Base-by-base conservation (phyloP, 1,140 invertebrate genomes). In the Heterodera carotae region DNA sequence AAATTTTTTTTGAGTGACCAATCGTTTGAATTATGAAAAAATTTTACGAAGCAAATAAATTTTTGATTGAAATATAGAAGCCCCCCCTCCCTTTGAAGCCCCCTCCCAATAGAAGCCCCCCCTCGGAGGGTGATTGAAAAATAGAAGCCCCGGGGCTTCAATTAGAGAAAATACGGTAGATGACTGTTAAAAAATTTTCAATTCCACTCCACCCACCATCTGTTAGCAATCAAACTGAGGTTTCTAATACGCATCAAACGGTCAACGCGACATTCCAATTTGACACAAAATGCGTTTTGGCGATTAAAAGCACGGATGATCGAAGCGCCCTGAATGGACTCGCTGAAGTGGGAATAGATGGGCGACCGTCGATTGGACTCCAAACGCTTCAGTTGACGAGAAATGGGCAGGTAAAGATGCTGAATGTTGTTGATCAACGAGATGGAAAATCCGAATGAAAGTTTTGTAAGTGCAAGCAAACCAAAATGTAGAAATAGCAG, bases 221-320 rank as follows among this genome's bases (percentile, higher is more conserved):
- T 22, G 39, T 77, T 77, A 6, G 74, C 43, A 15, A 78, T 12
- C 39, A 79, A 12, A 43, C 39, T 69, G 31, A 59, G 67, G 31
- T 53, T 79, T 31, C 68, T 77, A 1, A 79, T 69, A 25, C 76
- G 79, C n/a, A 79, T 29, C 39, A 81, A 90, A 39, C 88, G 77
- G 81, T 92, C 91, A 2, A 92, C 62, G 53, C 73, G 66, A 27
- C 34, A 43, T 76, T 90, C 86, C 15, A 88, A 89, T 72, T 89
- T 84, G 10, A 78, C 62, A n/a, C 89, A 89, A 80, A 92, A 92
- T 64, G 88, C 82, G 2, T 89, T 81, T 43, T 87, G 77, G 33
- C 87, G 85, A 62, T 83, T 76, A 80, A 89, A 92, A 0, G 91
- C 91, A 76, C 91, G 81, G 59, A 92, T 92, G 3, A 86, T 88